Base-by-base conservation (phyloP, 1,140 invertebrate genomes). In the Brachionus paranguensis region DNA sequence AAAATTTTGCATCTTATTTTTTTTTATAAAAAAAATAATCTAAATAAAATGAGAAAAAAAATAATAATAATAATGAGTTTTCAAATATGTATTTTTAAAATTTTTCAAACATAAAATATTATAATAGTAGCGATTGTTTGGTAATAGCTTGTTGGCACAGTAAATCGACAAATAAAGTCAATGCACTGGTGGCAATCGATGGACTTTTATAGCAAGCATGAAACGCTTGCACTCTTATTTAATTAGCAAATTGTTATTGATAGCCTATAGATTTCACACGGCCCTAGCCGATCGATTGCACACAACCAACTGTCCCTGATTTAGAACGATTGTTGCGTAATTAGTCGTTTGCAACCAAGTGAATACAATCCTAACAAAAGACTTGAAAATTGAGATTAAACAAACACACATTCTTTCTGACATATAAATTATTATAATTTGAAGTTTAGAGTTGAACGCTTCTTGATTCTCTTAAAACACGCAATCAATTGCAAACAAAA, bases 91-190 rank as follows among this genome's bases (percentile, higher is more conserved):
- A 11, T 68, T 68, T 37, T 37, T 0, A 33, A 24, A 68, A 37
- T 37, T 68, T 12, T 68, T 68, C 17, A 68, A 37, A 68, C 65
- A 68, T 68, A 68, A 68, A 68, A 68, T 68, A 68, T 68, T 68
- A 33, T 68, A 68, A 68, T 33, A 68, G 33, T 68, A 24, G 33
- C 33, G 6, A 29, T 68, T 14, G 14, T 68, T 37, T 60, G 53
- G 53, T 10, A 60, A 60, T 60, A 20, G 12, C 3, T 14, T 55
- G n/a, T 10, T 60, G 20, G 20, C 7, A 20, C 6, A 60, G 8
- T 60, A 5, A 60, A 60, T 20, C 8, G 8, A 60, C n/a, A 60
- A 24, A 5, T 60, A 14, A n/a, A 60, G 8, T 24, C 10, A 20
- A 24, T 20, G n/a, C 20, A 24, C 20, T 17, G 0, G 7, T 10